Conservation (phyloP, 2,113 vertebrate species). For the Myiozetetes cayanensis region DNA sequence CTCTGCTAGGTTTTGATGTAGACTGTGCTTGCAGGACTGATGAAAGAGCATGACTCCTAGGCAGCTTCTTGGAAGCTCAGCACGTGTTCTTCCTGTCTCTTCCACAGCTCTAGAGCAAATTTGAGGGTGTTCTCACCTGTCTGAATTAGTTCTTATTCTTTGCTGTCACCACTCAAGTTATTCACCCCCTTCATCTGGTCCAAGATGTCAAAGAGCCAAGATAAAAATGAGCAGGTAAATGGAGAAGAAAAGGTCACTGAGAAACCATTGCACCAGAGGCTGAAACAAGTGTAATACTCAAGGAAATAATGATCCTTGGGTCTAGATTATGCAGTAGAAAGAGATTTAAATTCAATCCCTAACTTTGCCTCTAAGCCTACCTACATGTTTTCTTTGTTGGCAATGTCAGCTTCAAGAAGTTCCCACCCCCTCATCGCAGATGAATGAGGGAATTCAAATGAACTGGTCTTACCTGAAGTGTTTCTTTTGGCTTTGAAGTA, state of each 20-base stretch:
- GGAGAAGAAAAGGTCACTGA: background rate
- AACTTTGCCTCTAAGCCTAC: background rate
- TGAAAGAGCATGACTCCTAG: background rate
- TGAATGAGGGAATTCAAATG: background rate
- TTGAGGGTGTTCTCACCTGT: background rate
- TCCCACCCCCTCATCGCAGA: background rate
- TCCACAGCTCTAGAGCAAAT: background rate
- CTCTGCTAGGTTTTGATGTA: background rate
- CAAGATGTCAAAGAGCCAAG: background rate
- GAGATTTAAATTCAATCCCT: background rate
- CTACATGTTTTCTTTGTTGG: background rate
- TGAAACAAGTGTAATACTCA: background rate
- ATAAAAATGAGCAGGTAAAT: background rate
- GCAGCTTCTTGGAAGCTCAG: background rate
- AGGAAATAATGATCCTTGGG: background rate
- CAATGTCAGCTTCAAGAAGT: background rate
- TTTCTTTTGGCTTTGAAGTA: constrained; percentile 26
- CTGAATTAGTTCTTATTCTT: background rate
- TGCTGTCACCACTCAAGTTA: background rate
- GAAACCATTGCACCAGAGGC: background rate
- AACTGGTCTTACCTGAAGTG: constrained; percentile 31
- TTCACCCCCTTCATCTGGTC: background rate
- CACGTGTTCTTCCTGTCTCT: background rate
- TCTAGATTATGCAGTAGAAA: background rate
- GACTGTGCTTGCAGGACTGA: background rate